phyloP scores from a whole-genome alignment of 1,140 invertebrate species.

The Stratiolaelaps scimitus region DNA sequence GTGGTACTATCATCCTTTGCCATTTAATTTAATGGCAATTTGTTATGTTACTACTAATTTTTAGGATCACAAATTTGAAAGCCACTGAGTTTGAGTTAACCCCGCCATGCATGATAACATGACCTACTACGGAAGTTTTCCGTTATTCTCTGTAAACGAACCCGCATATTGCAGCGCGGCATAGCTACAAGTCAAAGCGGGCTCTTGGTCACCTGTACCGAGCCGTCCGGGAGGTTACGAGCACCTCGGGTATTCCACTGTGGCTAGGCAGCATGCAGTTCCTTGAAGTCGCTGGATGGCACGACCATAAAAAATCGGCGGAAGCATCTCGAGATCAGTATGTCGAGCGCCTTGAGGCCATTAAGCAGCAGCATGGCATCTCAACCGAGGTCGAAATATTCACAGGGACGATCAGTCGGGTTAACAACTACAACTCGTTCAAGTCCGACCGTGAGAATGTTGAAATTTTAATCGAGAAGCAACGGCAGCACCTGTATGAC shows the following conservation, averaged over 20 bases:
- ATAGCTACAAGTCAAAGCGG: slow-evolving; percentile 36
- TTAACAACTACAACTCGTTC: slow-evolving; percentile 28
- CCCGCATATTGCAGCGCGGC: too few relatives aligned
- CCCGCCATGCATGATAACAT: neutral
- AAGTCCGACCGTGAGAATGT: neutral
- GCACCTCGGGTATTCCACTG: too few relatives aligned
- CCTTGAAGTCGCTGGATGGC: slow-evolving; percentile 32
- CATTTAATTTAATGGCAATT: too few relatives aligned
- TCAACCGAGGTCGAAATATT: slow-evolving; percentile 36
- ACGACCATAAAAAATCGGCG: slow-evolving; percentile 33
- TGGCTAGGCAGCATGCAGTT: too few relatives aligned
- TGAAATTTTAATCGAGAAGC: slow-evolving; percentile 1
- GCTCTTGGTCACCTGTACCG: slow-evolving; percentile 38
- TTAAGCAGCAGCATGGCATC: slow-evolving; percentile 37
- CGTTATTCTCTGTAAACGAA: too few relatives aligned
- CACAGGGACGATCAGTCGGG: slow-evolving; percentile 30
- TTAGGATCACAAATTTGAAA: neutral
- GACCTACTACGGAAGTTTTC: too few relatives aligned
- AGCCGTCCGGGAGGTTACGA: slow-evolving; percentile 11
- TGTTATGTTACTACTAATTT: too few relatives aligned
- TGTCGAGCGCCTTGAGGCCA: slow-evolving; percentile 32
- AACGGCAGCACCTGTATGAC: neutral
- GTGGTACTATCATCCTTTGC: too few relatives aligned
- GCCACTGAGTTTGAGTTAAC: neutral
- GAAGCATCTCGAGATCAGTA: slow-evolving; percentile 31